These are phyloP conservation scores for Alouatta palliata DNA, from an alignment of 2,113 vertebrate species.

Conservation along the genomic window DNA sequence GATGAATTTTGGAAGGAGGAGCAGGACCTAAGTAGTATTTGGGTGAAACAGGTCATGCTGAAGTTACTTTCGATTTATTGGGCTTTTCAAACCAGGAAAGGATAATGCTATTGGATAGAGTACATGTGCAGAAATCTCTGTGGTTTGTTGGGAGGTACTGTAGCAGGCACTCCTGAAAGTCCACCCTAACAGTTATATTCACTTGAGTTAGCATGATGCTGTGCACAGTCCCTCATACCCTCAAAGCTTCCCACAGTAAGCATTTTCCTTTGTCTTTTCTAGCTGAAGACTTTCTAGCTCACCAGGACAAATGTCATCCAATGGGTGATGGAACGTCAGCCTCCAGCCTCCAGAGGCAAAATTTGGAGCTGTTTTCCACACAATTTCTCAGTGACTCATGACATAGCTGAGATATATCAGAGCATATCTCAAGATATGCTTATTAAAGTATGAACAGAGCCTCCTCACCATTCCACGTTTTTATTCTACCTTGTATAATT, in stretches of 20 bases:
- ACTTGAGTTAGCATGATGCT: not conserved
- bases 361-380: not conserved
- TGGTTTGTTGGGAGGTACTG: not conserved
- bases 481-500: not conserved
- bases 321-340: not conserved
- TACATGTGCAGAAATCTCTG: not conserved
- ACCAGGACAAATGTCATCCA: not conserved
- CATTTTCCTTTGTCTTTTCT: not conserved
- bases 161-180: not conserved
- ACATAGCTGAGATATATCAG: not conserved
- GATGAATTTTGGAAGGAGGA: not conserved
- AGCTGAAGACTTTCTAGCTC: not conserved
- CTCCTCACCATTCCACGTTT: not conserved
- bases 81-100: not conserved
- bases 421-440: too few species aligned
- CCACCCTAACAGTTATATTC: not conserved
- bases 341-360: not conserved
- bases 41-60: not conserved
- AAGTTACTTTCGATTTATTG: not conserved
- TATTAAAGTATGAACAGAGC: not conserved
- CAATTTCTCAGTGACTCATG: not conserved
- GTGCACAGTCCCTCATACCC: accelerated
- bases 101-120: not conserved
- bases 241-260: not conserved
- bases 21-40: not conserved